Base-by-base conservation (phyloP, 1,140 invertebrate genomes). In the Anastrepha obliqua region DNA sequence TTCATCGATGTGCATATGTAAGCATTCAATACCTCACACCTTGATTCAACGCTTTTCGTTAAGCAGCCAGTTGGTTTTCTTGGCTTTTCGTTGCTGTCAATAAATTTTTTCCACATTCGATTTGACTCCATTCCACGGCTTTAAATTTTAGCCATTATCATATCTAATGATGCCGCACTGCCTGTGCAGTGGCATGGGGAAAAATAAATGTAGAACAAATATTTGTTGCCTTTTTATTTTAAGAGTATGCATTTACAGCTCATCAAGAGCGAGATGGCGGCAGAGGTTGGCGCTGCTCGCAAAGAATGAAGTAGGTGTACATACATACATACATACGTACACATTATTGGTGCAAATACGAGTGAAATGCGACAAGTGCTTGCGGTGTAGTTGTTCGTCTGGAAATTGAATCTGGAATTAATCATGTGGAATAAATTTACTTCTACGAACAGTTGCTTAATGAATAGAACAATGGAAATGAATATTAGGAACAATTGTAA, bases 391-490 rank as follows among this genome's bases (percentile, higher is more conserved):
- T 55, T 81, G 47, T 42, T 74, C 70, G 86, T 89, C 88, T 70
- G 86, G 88, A 88, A 90, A 90, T 90, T 88, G 89, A 90, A 90
- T 90, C 89, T 90, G 87, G 90, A 90, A 90, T 89, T 90, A 90
- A 90, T 90, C 90, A 90, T 89, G 89, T 85, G 90, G 89, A 90
- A 90, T 90, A 89, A 90, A 90, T 90, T 90, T 89, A 89, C 90
- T 89, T 88, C 51, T 81, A 51, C 47, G n/a, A 81, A 9, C 74
- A 58, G 2, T 81, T 55, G 74, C 9, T 29, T 47, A 55, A 81
- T 55, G 47, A 81, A 81, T 15, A 44, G 44, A 74, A 17, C 13
- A n/a, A 6, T 74, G 13, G 44, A 17, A 44, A 74, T n/a, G 4
- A 17, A 13, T 42, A 42, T 78, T 55, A 13, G 70, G 51, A 8